These are phyloP conservation scores for Drosophila tristis DNA, from an alignment of 1,140 invertebrate genomes.

Conservation along the genomic window DNA sequence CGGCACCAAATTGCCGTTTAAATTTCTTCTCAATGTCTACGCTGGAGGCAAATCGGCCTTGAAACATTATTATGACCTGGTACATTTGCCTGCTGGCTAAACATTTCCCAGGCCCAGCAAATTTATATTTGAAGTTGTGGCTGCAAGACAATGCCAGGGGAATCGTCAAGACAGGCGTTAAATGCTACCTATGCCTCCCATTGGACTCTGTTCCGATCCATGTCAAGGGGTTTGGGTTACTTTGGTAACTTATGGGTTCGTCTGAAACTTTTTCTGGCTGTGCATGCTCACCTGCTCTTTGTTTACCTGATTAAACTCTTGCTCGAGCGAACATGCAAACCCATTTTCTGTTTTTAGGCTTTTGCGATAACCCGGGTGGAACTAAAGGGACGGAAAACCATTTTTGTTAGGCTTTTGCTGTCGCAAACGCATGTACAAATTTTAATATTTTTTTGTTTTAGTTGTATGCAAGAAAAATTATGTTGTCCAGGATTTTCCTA, in stretches of 20 bases:
- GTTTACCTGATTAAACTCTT: constrained; percentile 77
- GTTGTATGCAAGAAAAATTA: constrained; percentile 71
- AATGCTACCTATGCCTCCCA: constrained; percentile 67
- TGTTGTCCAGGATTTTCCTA: constrained; percentile 41
- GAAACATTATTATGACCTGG: constrained; percentile 77
- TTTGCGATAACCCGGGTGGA: constrained; percentile 24
- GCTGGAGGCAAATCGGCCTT: constrained; percentile 63
- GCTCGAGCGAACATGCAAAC: constrained; percentile 48
- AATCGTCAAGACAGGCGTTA: constrained; percentile 57
- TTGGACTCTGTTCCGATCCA: constrained; percentile 25
- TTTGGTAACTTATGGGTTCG: constrained; percentile 30
- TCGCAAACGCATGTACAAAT: constrained; percentile 61
- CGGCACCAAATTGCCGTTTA: constrained; percentile 79
- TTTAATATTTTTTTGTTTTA: constrained; percentile 34
- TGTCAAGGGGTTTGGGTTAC: constrained; percentile 17
- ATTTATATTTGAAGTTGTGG: constrained; percentile 76
- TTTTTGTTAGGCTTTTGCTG: constrained; percentile 16
- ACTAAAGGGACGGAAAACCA: constrained; percentile 1
- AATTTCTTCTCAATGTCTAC: constrained; percentile 75
- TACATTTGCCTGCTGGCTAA: constrained; percentile 30
- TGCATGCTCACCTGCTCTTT: constrained; percentile 29
- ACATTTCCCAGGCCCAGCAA: constrained; percentile 27
- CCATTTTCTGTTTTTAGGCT: too few relatives aligned
- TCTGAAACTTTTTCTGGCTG: constrained; percentile 12
- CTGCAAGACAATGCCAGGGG: constrained; percentile 58